Evolutionary conservation across 2,797 vertebrate genomes (phyloP).

Genomic region (Cheirogaleus major): DNA sequence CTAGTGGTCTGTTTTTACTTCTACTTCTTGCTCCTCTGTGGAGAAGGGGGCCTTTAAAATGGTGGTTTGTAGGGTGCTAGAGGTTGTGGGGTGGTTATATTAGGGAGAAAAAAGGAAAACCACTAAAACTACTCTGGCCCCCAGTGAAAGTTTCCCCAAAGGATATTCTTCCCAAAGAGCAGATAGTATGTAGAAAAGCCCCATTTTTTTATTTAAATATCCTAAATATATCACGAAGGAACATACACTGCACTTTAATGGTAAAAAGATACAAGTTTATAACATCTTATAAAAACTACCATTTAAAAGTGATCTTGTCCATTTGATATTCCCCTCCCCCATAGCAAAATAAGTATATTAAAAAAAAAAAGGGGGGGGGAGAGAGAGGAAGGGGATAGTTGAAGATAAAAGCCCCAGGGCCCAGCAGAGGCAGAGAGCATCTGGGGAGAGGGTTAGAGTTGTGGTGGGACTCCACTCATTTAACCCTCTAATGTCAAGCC

Average conservation of each 20-base stretch:
- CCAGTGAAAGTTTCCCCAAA: neutral
- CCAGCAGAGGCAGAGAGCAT: conserved; percentile 42
- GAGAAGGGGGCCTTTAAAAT: neutral
- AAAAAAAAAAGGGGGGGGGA: conserved; percentile 55
- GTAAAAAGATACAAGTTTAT: conserved; percentile 86
- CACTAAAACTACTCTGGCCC: neutral
- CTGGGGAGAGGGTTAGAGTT: conserved; percentile 16
- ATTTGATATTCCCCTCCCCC: conserved; percentile 72
- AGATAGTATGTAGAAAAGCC: conserved; percentile 72
- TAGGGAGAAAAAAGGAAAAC: neutral
- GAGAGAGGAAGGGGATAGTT: neutral
- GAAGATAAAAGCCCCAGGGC: conserved; percentile 66
- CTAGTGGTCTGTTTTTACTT: neutral
- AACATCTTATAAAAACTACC: conserved; percentile 86
- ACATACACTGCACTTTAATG: conserved; percentile 83
- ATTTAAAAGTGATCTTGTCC: conserved; percentile 83
- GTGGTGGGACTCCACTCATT: neutral
- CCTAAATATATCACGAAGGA: conserved; percentile 81
- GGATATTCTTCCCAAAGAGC: conserved; percentile 39
- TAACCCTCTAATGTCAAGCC: conserved; percentile 46
- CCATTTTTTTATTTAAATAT: conserved; percentile 80
- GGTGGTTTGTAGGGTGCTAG: neutral
- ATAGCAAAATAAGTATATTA: conserved; percentile 83
- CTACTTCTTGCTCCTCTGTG: neutral
- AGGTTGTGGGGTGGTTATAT: neutral